Base-by-base conservation (phyloP, 2,797 vertebrate genomes). In the Poecile montanus region DNA sequence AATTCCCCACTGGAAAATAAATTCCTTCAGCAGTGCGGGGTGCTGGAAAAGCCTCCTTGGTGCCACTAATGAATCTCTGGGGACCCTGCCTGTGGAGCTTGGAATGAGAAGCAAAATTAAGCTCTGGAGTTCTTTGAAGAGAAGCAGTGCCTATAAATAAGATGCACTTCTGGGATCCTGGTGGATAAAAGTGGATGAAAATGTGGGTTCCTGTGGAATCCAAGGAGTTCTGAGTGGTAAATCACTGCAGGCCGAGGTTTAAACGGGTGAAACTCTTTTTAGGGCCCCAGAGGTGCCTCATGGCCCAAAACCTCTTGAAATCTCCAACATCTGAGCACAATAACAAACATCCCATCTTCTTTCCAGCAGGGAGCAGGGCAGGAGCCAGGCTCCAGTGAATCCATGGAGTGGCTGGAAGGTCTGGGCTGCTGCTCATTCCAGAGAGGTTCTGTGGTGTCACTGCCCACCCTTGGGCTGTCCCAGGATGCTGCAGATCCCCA, bases 331-430 rank as follows among this genome's bases (percentile, higher is more conserved):
- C 65, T 2, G 26, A 42, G 82, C 22, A 4, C 11, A 0, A 2
- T 20, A 27, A 22, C 7, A 45, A 29, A 9, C 6, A 4, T 6
- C 4, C 32, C 25, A 4, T 16, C 30, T 21, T 9, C 5, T 11
- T 30, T 21, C 19, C 9, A 9, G 57, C 34, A 40, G 29, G 40
- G 42, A 36, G 40, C 45, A 30, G 50, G 22, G 38, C 48, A n/a
- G 71, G 11, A 45, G 32, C 51, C 3, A 7, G 4, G 34, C 7
- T 0, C 2, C 1, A 8, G 15, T 1, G 48, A 23, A 10, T 9
- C 30, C 32, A 4, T 4, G 22, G 26, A 4, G 48, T 2, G 34
- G 16, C 50, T 45, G 63, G 30, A 6, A 7, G 29, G 44, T 30
- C 29, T 5, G 66, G 26, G 54, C 7, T 23, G 73, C n/a, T 16